Evolutionary conservation across 2,797 vertebrate genomes (phyloP), one percentile per base, ranked within the genome.

Genomic region (Centroberyx gerrardi): DNA sequence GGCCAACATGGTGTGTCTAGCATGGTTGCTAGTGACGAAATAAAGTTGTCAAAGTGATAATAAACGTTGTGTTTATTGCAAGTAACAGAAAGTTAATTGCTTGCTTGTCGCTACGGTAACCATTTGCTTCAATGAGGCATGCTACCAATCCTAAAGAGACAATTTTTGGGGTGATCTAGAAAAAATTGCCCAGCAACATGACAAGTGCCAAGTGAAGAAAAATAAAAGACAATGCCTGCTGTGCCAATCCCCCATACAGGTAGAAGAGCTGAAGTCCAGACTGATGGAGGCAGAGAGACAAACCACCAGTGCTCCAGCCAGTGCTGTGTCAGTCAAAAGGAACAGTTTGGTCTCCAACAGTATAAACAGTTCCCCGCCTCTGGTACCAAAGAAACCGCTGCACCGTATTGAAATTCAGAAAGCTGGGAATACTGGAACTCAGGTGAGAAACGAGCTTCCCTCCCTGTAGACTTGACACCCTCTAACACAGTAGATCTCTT

Each of bases 181-280:
- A 8, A 10, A 5, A 28, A 27, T 33, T 58, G 74, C 17, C 48
- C 51, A 14, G 13, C 28, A 52, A 51, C 27, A 14, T 42, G n/a
- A 44, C 0, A 36, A 29, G 13, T 29, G 5, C 36, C 12, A n/a
- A 15, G 27, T 18, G 27, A 17, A 18, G 22, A 62, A 40, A 33
- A 15, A 8, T 36, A 28, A 48, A 48, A 29, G 3, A 10, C 3
- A 17, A 58, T 27, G n/a, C 28, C 40, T 70, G 31, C 59, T 63
- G 17, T 84, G 13, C 6, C 80, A 6, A 56, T 62, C 63, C 22
- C 52, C 53, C 22, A 1, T 52, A 2, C 91, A 99, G 98, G 91
- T 98, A n/a, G 96, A 98, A 63, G 95, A 98, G 86, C 94, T 98
- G 15, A 96, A 95, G 76, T 96, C 94, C 83, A 96, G 96, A 82